Percentiles rank a stretch among this genome's conserved stretches.
Conservation (phyloP, 2,113 vertebrate species). For the Alces alces region DNA sequence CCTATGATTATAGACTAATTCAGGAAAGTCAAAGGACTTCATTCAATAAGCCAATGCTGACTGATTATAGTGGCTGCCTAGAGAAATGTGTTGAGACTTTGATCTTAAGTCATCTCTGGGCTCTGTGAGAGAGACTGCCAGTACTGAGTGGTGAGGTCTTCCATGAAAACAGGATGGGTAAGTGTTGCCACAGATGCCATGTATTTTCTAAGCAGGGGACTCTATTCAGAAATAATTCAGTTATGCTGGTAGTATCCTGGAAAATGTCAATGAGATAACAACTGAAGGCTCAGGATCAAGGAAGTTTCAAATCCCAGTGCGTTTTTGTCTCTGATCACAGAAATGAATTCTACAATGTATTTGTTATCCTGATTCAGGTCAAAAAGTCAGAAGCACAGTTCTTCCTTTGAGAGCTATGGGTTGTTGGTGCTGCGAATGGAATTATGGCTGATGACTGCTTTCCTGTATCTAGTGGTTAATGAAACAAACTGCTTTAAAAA, state of each 20-base stretch:
- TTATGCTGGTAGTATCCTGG: background rate
- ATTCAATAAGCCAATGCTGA: background rate
- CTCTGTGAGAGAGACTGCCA: background rate
- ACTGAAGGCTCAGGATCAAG: background rate
- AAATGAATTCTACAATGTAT: background rate
- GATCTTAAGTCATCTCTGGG: background rate
- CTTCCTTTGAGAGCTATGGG: background rate
- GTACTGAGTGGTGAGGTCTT: background rate
- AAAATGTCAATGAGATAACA: background rate
- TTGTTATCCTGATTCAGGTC: background rate
- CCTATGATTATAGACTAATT: background rate
- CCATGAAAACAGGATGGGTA: background rate
- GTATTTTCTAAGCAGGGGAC: background rate
- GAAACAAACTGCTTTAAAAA: background rate
- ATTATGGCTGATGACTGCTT: background rate
- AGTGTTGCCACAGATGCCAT: no score
- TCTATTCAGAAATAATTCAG: background rate
- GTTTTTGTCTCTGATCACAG: background rate
- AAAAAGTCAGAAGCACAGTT: background rate
- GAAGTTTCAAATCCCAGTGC: background rate
- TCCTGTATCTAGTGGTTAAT: background rate
- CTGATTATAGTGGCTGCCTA: background rate
- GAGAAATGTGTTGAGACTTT: background rate
- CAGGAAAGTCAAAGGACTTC: background rate
- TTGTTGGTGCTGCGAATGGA: background rate